These are phyloP conservation scores for Drosophila subquinaria DNA, from an alignment of 2,888 invertebrate genomes.

Conservation along the genomic window DNA sequence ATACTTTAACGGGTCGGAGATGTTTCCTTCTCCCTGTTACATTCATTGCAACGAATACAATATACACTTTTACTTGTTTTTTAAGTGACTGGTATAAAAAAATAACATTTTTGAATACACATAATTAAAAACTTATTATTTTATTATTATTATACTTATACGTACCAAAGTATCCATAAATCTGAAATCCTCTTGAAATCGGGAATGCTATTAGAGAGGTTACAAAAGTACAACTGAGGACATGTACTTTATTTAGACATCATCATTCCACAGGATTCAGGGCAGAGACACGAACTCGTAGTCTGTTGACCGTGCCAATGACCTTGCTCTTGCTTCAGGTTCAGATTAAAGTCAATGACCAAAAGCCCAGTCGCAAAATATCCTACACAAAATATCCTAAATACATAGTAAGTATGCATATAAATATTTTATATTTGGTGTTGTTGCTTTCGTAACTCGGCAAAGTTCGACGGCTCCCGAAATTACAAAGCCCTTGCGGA, in stretches of 20 bases:
- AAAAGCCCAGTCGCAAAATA: conserved; percentile 19
- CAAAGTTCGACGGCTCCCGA: conserved; percentile 49
- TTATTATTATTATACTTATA: neutral
- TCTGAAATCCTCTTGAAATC: neutral
- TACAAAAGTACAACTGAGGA: neutral
- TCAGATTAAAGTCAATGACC: conserved; percentile 32
- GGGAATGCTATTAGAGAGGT: neutral
- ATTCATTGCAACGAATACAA: too few relatives aligned
- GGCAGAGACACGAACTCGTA: neutral
- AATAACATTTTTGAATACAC: too few relatives aligned
- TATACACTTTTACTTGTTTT: too few relatives aligned
- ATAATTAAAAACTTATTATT: too few relatives aligned
- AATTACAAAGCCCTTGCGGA: conserved; percentile 32
- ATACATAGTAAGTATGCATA: neutral
- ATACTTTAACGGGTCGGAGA: too few relatives aligned
- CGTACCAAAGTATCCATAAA: neutral
- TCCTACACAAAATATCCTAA: conserved; percentile 31
- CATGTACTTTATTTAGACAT: neutral
- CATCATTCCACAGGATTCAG: neutral
- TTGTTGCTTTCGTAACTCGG: conserved; percentile 35
- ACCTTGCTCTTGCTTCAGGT: conserved; percentile 16
- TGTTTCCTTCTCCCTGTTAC: too few relatives aligned
- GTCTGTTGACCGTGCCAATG: conserved; percentile 14
- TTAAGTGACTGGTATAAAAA: too few relatives aligned
- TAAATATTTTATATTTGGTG: neutral